These are phyloP conservation scores for Euphonia xanthogaster DNA, from an alignment of 2,797 vertebrate genomes.

Conservation along the genomic window DNA sequence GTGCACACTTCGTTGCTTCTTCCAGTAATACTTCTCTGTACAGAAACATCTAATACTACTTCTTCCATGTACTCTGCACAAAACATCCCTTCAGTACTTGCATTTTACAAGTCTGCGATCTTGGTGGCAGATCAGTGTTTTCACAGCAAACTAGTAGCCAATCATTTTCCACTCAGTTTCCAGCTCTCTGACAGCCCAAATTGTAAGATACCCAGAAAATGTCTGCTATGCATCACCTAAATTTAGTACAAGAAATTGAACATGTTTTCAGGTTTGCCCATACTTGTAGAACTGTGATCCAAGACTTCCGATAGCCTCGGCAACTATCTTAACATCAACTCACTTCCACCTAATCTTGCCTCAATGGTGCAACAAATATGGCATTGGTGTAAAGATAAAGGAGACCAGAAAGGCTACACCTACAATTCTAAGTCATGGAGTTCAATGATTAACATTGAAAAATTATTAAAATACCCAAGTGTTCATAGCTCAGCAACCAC, in stretches of 20 bases:
- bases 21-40: background rate
- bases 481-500: background rate
- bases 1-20: background rate
- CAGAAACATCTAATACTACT: background rate
- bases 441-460: background rate
- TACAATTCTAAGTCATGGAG: background rate
- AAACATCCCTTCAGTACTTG: background rate
- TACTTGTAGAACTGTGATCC: background rate
- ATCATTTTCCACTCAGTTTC: background rate
- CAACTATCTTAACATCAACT: background rate
- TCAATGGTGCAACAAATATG: background rate
- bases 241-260: background rate
- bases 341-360: background rate
- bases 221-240: background rate
- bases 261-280: background rate
- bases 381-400: background rate
- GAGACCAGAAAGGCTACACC: background rate
- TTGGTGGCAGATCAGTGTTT: background rate
- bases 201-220: background rate
- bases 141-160: background rate
- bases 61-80: background rate
- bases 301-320: background rate
- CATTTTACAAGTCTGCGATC: background rate
- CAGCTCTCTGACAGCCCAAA: background rate
- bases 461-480: background rate